These are phyloP conservation scores for Megalops cyprinoides DNA, from an alignment of 2,797 vertebrate genomes.

Conservation along the genomic window DNA sequence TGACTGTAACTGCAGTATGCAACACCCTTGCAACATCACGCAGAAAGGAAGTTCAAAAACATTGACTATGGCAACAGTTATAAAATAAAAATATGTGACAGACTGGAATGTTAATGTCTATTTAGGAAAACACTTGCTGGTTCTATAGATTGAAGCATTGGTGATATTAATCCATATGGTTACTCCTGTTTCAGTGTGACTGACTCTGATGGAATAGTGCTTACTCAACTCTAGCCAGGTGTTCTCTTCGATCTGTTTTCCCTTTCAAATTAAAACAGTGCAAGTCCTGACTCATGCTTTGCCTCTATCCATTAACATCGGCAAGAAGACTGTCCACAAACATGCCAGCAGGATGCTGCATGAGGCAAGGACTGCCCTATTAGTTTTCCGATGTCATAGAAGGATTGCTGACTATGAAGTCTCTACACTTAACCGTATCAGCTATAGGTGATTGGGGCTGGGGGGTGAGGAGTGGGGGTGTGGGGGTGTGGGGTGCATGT, in stretches of 20 bases:
- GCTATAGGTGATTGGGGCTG: no score
- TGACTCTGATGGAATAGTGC: conserved; percentile 40
- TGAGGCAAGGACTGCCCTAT: no score
- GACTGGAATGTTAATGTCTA: neutral
- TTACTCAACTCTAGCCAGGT: conserved; percentile 49
- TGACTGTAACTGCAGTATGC: neutral
- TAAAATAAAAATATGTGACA: neutral
- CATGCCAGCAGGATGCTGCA: neutral
- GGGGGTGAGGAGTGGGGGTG: no score
- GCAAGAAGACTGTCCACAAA: conserved; percentile 18
- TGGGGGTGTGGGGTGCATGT: no score
- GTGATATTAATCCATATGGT: neutral
- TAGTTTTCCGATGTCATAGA: neutral
- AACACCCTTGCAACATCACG: neutral
- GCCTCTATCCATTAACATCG: conserved; percentile 9
- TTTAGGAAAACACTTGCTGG: neutral
- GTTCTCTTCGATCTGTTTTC: conserved; percentile 60
- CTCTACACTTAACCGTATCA: no score
- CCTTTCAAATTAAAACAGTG: conserved; percentile 43
- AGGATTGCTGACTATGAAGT: no score
- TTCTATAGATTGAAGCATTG: neutral
- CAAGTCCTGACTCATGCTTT: conserved; percentile 15
- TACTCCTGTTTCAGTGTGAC: conserved; percentile 40
- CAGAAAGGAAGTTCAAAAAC: neutral
- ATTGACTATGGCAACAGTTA: neutral